Conservation (phyloP, 2,797 vertebrate species). For the Rhinoraja longicauda region DNA sequence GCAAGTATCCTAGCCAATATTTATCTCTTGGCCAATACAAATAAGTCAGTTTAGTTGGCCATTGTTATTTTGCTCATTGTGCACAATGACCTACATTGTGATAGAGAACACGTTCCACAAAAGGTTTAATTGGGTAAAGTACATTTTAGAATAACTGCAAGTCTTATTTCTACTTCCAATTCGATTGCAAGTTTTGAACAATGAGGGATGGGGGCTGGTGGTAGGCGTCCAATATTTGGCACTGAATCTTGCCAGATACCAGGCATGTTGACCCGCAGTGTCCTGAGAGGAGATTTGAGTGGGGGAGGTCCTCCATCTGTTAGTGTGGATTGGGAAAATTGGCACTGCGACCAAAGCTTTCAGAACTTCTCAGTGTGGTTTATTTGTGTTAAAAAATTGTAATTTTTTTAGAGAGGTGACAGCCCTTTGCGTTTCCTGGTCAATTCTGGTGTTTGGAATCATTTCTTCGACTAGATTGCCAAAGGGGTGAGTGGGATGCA, state of each 20-base stretch:
- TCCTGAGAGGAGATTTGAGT: neutral
- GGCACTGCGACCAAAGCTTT: neutral
- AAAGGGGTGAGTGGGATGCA: no score
- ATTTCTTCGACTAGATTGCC: neutral
- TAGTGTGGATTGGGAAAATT: neutral
- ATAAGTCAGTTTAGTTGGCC: neutral
- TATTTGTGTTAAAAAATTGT: neutral
- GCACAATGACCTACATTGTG: neutral
- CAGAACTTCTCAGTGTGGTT: neutral
- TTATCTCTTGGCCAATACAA: neutral
- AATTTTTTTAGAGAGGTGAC: neutral
- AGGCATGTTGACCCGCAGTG: neutral
- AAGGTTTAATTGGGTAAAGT: neutral
- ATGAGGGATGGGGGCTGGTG: neutral
- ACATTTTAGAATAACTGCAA: neutral
- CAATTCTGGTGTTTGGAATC: neutral
- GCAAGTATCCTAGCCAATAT: neutral
- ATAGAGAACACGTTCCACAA: neutral
- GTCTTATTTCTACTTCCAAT: neutral
- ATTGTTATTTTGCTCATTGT: neutral
- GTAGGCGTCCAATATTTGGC: neutral
- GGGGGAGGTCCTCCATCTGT: neutral
- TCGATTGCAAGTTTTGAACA: neutral
- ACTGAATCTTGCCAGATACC: neutral
- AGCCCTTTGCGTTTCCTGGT: neutral